Conservation (phyloP, 2,797 vertebrate species). For the Spea hammondii region DNA sequence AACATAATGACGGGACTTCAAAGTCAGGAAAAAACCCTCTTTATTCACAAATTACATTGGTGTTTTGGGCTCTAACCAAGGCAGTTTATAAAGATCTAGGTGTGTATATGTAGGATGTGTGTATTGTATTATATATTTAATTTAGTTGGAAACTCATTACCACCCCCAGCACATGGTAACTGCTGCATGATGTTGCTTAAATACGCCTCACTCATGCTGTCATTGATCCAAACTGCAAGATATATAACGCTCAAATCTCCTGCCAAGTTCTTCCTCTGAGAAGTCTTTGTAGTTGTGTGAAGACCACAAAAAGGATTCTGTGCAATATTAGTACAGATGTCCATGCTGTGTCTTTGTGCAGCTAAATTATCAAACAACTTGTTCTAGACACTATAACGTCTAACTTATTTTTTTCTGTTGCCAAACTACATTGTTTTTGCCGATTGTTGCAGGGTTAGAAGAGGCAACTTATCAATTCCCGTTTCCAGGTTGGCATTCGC, state of each 20-base stretch:
- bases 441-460: slow-evolving; percentile 55
- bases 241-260: slow-evolving; percentile 37
- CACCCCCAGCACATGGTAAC: slow-evolving; percentile 14
- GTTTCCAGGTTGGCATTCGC: slow-evolving; percentile 58
- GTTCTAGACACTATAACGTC: slow-evolving; percentile 50
- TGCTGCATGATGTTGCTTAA: slow-evolving; percentile 27
- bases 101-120: no score
- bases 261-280: slow-evolving; percentile 41
- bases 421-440: slow-evolving; percentile 54
- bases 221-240: slow-evolving; percentile 38
- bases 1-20: no score
- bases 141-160: slow-evolving; percentile 18
- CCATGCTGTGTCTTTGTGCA: slow-evolving; percentile 28
- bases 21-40: no score
- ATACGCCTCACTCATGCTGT: slow-evolving; percentile 24
- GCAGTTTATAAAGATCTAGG: no score
- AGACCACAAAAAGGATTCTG: slow-evolving; percentile 29
- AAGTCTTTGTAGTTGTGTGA: slow-evolving; percentile 43
- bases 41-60: no score
- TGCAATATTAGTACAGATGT: slow-evolving; percentile 23
- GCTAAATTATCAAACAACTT: slow-evolving; percentile 6
- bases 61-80: no score
- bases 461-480: slow-evolving; percentile 54
- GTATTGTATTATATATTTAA: background rate
- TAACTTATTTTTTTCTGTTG: slow-evolving; percentile 21